These are phyloP conservation scores for Sylvilagus bachmani DNA, from an alignment of 2,113 vertebrate species.

Conservation along the genomic window DNA sequence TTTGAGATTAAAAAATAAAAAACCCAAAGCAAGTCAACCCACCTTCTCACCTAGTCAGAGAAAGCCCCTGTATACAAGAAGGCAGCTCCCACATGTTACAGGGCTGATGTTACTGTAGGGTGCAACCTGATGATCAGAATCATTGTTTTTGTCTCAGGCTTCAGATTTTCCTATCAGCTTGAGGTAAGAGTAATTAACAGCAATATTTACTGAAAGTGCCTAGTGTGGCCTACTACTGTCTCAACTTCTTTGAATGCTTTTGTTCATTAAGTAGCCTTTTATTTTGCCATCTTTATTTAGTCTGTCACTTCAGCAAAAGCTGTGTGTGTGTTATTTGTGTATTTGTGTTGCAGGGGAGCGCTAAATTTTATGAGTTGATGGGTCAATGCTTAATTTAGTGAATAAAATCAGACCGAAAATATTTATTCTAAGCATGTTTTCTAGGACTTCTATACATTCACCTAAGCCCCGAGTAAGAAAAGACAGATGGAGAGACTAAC, in stretches of 20 bases:
- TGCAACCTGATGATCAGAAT: slow-evolving; percentile 18
- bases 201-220: background rate
- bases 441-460: slow-evolving; percentile 16
- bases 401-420: background rate
- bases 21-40: background rate
- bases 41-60: background rate
- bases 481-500: background rate
- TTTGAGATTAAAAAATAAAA: background rate
- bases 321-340: background rate
- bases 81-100: background rate
- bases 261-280: slow-evolving; percentile 23
- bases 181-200: background rate
- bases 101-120: background rate
- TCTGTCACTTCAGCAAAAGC: slow-evolving; percentile 15
- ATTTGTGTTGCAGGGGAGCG: background rate
- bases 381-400: slow-evolving; percentile 22
- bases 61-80: background rate
- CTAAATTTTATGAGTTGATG: background rate
- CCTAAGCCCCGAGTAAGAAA: background rate
- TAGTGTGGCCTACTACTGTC: background rate
- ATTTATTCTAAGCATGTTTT: background rate
- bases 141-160: slow-evolving; percentile 21
- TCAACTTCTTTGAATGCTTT: background rate
- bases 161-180: slow-evolving; percentile 22
- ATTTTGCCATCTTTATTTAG: slow-evolving; percentile 19